Conservation (phyloP, 2,888 invertebrate species). For the Eristalis arbustorum region DNA sequence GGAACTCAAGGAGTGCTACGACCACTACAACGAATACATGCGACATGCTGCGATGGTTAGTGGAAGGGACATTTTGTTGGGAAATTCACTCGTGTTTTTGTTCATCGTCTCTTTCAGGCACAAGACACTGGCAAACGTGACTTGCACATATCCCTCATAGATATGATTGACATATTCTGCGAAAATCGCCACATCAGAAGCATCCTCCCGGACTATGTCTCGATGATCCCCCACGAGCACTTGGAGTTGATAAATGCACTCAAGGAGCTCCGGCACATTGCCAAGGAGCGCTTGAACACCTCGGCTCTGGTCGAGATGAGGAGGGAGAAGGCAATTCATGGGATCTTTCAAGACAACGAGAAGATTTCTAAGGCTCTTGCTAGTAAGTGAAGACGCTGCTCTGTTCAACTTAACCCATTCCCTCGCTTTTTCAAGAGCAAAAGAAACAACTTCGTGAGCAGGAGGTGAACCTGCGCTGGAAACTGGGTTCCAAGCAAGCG, state of each 20-base stretch:
- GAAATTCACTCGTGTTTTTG: not conserved
- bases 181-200: slow-evolving; percentile 38
- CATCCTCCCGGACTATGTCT: slow-evolving; percentile 4
- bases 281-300: slow-evolving; percentile 32
- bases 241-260: slow-evolving; percentile 25
- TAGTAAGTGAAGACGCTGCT: slow-evolving; percentile 21
- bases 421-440: slow-evolving; percentile 57
- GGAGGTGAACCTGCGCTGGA: slow-evolving; percentile 73
- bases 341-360: slow-evolving; percentile 53
- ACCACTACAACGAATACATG: slow-evolving; percentile 64
- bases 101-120: not conserved
- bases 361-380: slow-evolving; percentile 5
- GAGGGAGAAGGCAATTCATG: slow-evolving; percentile 48
- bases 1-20: slow-evolving; percentile 62
- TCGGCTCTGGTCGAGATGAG: slow-evolving; percentile 45
- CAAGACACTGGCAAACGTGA: not conserved
- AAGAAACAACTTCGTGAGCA: slow-evolving; percentile 71
- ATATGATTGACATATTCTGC: slow-evolving; percentile 63
- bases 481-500: slow-evolving; percentile 72
- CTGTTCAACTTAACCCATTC: too few species aligned
- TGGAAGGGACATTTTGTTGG: not conserved
- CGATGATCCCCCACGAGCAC: slow-evolving; percentile 7
- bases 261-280: slow-evolving; percentile 19
- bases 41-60: slow-evolving; percentile 19
- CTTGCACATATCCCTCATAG: slow-evolving; percentile 35